Base-by-base conservation (phyloP, 2,888 invertebrate genomes). In the Alviniconcha strummeri region DNA sequence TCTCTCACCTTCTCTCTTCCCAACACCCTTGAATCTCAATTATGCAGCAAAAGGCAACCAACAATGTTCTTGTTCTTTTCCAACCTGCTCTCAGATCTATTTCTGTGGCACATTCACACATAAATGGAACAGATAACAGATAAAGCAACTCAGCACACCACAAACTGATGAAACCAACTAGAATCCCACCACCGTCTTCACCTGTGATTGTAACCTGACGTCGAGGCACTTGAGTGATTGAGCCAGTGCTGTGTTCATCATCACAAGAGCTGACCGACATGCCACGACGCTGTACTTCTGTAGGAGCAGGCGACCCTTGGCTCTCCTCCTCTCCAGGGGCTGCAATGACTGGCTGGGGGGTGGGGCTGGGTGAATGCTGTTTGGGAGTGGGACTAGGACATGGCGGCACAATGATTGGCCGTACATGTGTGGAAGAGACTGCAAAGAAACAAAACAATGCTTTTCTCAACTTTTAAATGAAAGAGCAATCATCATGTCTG, bases 351-450 rank as follows among this genome's bases (percentile, higher is more conserved):
- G 64, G 83, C 19, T 67, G 77, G 80, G n/a, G 81, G 69, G 74
- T 71, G n/a, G 76, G 75, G 72, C 67, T 81, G 67, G 69, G 36
- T 72, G 85, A 74, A 84, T 85, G 36, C 82, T 81, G 82, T 52
- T 80, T 54, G 79, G 85, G 76, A 71, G 80, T 84, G 85, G 74
- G 54, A 74, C 83, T 74, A 69, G 83, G 82, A 80, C 67, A 83
- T 54, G 77, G 74, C 67, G 85, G 86, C 19, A 82, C 87, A 67
- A 89, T 88, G 82, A 89, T 88, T 71, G 90, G 89, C 56, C 90
- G 84, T n/a, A 89, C 88, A 78, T 88, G 88, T 60, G 90, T 88
- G 80, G 90, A 89, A 67, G 90, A 88, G 57, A 89, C 89, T 89
- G 87, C 19, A 86, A 87, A 55, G 55, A 55, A 81, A 64, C 72